Conservation (phyloP, 2,113 vertebrate species). For the human region DNA sequence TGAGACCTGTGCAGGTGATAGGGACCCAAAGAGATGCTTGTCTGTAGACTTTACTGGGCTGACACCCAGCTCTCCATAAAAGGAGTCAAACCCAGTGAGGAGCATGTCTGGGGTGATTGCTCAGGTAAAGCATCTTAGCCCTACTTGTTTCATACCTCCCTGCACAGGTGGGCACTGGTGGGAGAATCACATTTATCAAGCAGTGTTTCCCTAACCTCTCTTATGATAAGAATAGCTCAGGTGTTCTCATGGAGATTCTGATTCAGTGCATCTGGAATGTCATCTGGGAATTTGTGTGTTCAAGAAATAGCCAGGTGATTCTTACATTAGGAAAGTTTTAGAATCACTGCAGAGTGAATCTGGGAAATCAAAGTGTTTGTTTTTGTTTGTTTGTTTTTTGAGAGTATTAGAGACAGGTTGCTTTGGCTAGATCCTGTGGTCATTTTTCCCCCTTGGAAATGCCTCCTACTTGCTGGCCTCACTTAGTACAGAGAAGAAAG, state of each 20-base stretch:
- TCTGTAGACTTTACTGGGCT: neutral
- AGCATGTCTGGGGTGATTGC: neutral
- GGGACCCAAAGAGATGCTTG: neutral
- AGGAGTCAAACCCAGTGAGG: neutral
- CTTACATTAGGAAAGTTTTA: neutral
- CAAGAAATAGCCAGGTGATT: neutral
- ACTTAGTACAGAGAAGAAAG: neutral
- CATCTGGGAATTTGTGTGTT: conserved; percentile 10
- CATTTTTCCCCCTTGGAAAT: neutral
- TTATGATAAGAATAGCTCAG: neutral
- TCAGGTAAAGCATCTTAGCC: neutral
- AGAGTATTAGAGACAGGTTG: neutral
- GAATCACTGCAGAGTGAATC: neutral
- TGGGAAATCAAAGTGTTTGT: neutral
- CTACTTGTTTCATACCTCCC: neutral
- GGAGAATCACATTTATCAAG: neutral
- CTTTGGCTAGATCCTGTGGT: neutral
- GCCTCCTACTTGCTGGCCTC: neutral
- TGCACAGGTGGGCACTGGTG: neutral
- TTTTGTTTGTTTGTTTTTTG: neutral
- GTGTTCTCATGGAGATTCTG: neutral
- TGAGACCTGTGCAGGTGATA: neutral
- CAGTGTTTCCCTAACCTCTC: neutral
- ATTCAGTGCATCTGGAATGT: neutral
- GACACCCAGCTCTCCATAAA: neutral